Evolutionary conservation across 1,140 invertebrate genomes (phyloP).

Genomic region (Cryptotermes secundus): DNA sequence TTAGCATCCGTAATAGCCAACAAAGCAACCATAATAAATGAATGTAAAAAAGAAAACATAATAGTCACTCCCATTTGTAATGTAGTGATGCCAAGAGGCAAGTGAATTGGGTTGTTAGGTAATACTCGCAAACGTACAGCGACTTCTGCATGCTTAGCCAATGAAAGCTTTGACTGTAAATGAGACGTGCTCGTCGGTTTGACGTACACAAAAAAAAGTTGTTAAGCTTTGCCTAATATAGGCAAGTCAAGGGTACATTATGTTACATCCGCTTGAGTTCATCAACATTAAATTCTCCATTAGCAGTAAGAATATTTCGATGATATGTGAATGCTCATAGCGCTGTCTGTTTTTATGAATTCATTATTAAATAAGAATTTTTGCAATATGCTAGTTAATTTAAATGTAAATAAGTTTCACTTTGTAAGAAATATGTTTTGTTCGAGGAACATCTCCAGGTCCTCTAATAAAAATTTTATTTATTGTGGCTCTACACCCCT

Average conservation of each 20-base stretch:
- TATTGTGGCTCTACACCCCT: no score
- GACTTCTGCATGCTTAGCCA: not conserved
- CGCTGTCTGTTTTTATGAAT: no score
- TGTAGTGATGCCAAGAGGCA: not conserved
- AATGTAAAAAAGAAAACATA: not conserved
- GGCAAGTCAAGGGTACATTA: not conserved
- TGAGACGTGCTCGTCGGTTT: not conserved
- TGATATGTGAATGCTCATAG: no score
- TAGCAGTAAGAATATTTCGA: no score
- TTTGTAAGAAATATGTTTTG: no score
- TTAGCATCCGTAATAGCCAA: not conserved
- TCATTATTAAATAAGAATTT: not conserved
- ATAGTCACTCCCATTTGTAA: not conserved
- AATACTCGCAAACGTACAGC: not conserved
- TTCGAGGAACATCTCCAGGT: no score
- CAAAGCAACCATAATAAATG: not conserved
- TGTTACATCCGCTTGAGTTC: not conserved
- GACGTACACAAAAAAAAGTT: not conserved
- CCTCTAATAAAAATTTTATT: no score
- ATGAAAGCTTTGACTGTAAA: constrained; percentile 8
- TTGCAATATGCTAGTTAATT: not conserved
- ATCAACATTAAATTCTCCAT: not conserved
- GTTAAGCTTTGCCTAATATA: constrained; percentile 3
- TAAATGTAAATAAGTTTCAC: not conserved
- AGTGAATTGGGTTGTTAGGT: not conserved